phyloP scores from a whole-genome alignment of 1,140 invertebrate genomes.

The Caligus rogercresseyi region DNA sequence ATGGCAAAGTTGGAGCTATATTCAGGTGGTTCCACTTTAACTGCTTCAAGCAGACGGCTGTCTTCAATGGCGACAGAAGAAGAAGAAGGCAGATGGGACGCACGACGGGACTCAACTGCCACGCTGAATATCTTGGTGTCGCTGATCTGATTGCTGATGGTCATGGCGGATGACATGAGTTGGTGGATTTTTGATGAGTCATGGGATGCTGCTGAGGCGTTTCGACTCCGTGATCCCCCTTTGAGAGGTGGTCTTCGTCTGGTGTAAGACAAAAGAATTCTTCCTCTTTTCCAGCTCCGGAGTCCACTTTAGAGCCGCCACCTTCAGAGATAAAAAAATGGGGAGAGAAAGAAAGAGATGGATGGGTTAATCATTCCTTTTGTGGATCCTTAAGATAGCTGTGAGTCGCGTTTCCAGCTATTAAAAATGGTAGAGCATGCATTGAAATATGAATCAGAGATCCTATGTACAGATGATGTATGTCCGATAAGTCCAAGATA shows the following conservation, averaged over 20 bases:
- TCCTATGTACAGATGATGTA: no score
- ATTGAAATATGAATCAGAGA: no score
- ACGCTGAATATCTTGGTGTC: conserved; percentile 15
- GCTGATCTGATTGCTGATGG: neutral
- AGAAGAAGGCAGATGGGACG: no score
- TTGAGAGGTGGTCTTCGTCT: conserved; percentile 2
- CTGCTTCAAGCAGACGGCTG: neutral
- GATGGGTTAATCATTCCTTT: no score
- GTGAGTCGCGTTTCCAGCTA: no score
- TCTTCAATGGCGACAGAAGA: neutral
- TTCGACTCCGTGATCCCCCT: neutral
- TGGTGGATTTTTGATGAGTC: neutral
- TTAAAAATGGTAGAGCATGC: no score
- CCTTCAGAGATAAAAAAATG: neutral
- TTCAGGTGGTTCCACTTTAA: neutral
- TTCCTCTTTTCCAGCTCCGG: no score
- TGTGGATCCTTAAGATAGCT: no score
- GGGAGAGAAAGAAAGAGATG: no score
- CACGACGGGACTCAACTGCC: conserved; percentile 2
- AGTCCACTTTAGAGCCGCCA: no score
- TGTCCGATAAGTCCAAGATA: no score
- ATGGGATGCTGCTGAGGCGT: neutral
- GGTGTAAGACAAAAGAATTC: conserved; percentile 17
- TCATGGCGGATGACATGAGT: neutral
- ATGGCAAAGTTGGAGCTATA: neutral